These are phyloP conservation scores for Danaus chrysippus DNA, from an alignment of 2,888 invertebrate genomes.

Conservation along the genomic window DNA sequence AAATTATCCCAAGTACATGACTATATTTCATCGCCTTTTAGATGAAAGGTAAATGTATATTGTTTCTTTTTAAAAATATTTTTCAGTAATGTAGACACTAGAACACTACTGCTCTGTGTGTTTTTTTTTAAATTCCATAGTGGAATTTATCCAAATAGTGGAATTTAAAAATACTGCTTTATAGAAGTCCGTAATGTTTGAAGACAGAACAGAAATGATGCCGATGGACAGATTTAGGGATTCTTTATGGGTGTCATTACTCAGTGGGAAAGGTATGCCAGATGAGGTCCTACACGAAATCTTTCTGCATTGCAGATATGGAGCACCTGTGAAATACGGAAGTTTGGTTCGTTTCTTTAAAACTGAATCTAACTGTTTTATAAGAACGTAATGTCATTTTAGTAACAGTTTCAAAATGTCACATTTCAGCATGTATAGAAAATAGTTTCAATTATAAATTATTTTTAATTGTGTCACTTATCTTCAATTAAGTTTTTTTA, in stretches of 20 bases:
- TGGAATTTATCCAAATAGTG: too few relatives aligned
- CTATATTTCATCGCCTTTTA: too few relatives aligned
- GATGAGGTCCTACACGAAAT: slow-evolving; percentile 47
- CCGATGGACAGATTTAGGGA: slow-evolving; percentile 22
- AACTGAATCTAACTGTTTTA: slow-evolving; percentile 1
- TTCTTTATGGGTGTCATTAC: slow-evolving; percentile 53
- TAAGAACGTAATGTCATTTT: not conserved
- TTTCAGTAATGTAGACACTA: too few relatives aligned
- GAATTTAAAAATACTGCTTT: slow-evolving; percentile 14
- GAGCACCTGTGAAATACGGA: slow-evolving; percentile 14
- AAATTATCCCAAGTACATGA: too few relatives aligned
- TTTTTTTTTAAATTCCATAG: too few relatives aligned
- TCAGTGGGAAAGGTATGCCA: slow-evolving; percentile 44
- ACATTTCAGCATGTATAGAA: too few relatives aligned
- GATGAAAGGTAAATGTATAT: too few relatives aligned
- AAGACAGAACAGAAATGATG: slow-evolving; percentile 20
- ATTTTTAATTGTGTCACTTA: not conserved
- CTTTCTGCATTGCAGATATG: slow-evolving; percentile 51
- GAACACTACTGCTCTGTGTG: too few relatives aligned
- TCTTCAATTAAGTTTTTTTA: not conserved
- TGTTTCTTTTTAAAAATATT: too few relatives aligned
- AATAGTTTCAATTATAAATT: not conserved
- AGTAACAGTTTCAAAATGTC: too few relatives aligned
- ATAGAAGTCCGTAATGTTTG: slow-evolving; percentile 1
- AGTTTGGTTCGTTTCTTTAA: not conserved